Conservation (phyloP, 2,113 vertebrate genomes). For the Calidris pugnax region DNA sequence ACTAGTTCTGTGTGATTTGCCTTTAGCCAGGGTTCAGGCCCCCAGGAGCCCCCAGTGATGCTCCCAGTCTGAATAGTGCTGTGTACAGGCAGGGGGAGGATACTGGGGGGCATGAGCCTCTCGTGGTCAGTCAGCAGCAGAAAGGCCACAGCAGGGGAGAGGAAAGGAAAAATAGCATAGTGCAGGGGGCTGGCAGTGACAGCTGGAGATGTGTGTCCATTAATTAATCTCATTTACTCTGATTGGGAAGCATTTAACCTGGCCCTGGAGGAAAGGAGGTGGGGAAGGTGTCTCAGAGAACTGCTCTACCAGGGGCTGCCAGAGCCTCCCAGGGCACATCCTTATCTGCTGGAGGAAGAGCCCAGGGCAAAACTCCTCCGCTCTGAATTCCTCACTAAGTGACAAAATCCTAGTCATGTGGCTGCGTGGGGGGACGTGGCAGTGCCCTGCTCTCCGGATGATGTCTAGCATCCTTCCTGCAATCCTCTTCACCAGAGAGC, state of each 20-base stretch:
- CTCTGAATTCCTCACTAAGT: not conserved
- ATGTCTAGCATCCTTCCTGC: not conserved
- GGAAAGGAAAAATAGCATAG: not conserved
- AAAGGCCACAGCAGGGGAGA: not conserved
- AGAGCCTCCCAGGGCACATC: not conserved
- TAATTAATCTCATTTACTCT: not conserved
- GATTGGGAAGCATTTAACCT: not conserved
- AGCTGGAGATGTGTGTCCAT: accelerated
- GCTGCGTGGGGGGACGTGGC: not conserved
- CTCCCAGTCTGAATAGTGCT: not conserved
- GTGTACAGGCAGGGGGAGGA: not conserved
- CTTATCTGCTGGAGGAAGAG: not conserved
- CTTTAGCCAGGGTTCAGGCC: too few relatives aligned
- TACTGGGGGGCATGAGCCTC: not conserved
- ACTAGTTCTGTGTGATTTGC: too few relatives aligned
- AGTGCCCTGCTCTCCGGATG: not conserved
- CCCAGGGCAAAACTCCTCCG: not conserved
- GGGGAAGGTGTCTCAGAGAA: not conserved
- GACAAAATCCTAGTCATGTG: not conserved
- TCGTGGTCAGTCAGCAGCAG: not conserved
- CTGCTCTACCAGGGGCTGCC: not conserved
- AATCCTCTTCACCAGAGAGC: not conserved
- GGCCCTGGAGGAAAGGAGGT: not conserved
- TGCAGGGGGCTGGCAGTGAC: too few relatives aligned
- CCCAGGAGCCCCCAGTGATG: not conserved